Evolutionary conservation across 1,140 invertebrate species (phyloP), one percentile per base, ranked within the genome.

Genomic region (Coboldia fuscipes): DNA sequence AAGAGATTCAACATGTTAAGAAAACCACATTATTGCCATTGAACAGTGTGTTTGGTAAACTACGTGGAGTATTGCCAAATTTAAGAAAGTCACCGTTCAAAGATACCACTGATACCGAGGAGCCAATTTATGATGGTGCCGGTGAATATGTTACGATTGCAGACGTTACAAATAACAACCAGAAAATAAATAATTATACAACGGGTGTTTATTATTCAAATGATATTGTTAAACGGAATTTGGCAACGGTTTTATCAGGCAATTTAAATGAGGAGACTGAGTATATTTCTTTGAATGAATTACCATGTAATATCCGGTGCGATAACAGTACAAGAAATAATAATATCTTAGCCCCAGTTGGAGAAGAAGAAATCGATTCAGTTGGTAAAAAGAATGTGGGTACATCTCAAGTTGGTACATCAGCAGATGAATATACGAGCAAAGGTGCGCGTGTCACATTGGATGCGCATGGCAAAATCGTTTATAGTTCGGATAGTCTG

Each of bases 401-500:
- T 9, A 13, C 8, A 29, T 29, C 8, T 29, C 8, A 8, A 6
- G 14, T 5, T 15, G 14, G 27, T 33, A 22, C 7, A 19, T 7
- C 8, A 10, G 21, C 10, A 22, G 24, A 30, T 3, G 38, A 40
- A 28, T 29, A 32, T n/a, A 46, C 44, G 36, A 42, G 42, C 33
- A 70, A 70, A 46, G 78, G 80, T 15, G 80, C 80, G 6, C 66
- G 80, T 45, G 83, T 88, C 1, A 83, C 75, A 10, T 53, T 89
- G 20, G 80, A 88, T 53, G 75, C 84, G 2, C 77, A 85, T 44
- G 85, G 84, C 12, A 81, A 82, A 63, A 80, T 89, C 29, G 75
- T 90, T 27, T 90, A 81, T 51, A 78, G 78, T 36, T 89, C 83
- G 1, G 84, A 89, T 43, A 88, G 82, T 48, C 56, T 89, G 35